Conservation (phyloP, 2,888 invertebrate genomes). For the Schizotus pectinicornis region DNA sequence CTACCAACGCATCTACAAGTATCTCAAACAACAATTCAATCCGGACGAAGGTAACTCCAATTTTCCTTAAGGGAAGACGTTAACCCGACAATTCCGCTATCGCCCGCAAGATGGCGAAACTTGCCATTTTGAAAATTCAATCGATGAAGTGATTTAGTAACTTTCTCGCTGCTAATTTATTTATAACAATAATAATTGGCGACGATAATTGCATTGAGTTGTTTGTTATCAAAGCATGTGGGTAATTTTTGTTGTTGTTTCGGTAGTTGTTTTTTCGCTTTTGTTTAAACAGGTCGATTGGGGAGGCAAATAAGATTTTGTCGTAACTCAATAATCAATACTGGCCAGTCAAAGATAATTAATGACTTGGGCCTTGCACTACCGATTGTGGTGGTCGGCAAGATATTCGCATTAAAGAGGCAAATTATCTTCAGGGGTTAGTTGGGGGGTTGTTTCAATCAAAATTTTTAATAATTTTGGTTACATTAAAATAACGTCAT, state of each 20-base stretch:
- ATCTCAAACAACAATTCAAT: slow-evolving; percentile 30
- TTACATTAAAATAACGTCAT: too few species aligned
- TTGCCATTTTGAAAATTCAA: neutral
- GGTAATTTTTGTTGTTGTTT: too few species aligned
- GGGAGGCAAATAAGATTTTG: slow-evolving; percentile 8
- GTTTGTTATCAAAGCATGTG: too few species aligned
- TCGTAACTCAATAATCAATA: slow-evolving; percentile 14
- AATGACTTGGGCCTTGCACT: neutral
- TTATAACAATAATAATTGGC: too few species aligned
- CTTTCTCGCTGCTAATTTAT: too few species aligned
- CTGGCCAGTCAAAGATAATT: slow-evolving; percentile 3
- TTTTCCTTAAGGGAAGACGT: too few species aligned
- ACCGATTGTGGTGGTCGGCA: neutral
- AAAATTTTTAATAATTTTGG: too few species aligned
- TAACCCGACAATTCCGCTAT: neutral
- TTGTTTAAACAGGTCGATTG: neutral
- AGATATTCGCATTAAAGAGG: slow-evolving; percentile 16
- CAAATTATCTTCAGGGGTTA: slow-evolving; percentile 7
- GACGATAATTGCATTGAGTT: too few species aligned
- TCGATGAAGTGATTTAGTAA: too few species aligned
- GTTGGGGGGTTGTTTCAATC: too few species aligned
- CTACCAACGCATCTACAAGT: slow-evolving; percentile 30
- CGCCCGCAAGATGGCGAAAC: neutral
- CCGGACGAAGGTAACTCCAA: slow-evolving; percentile 28
- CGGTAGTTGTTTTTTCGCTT: neutral